Conservation (phyloP, 2,113 vertebrate genomes). For the Odocoileus virginianus region DNA sequence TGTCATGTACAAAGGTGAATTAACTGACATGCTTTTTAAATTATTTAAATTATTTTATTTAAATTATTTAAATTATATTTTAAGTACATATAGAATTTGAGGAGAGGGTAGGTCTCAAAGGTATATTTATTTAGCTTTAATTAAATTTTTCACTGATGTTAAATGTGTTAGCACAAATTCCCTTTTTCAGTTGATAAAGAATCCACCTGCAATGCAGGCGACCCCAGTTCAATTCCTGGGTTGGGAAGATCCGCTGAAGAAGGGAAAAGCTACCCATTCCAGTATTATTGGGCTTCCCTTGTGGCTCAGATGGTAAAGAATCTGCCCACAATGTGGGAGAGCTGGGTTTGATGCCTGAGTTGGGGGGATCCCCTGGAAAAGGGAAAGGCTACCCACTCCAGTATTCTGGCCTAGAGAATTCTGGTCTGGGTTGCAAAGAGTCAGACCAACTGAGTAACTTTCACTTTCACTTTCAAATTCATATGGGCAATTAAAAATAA, state of each 20-base stretch:
- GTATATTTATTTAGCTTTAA: background rate
- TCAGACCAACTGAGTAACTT: background rate
- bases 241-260: background rate
- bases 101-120: background rate
- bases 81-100: background rate
- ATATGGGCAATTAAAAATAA: background rate
- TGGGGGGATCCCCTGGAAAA: background rate
- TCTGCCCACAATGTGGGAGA: background rate
- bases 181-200: background rate
- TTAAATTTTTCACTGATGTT: background rate
- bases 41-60: background rate
- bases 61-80: background rate
- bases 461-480: background rate
- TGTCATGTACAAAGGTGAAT: background rate
- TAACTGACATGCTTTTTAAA: background rate
- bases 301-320: background rate
- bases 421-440: background rate
- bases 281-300: background rate
- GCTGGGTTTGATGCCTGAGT: background rate
- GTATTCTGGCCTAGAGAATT: background rate
- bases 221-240: background rate
- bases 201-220: background rate
- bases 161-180: background rate
- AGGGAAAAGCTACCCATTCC: background rate
- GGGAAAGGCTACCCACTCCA: background rate